These are phyloP conservation scores for Allolobophora icterica DNA, from an alignment of 2,888 invertebrate species.

Conservation along the genomic window DNA sequence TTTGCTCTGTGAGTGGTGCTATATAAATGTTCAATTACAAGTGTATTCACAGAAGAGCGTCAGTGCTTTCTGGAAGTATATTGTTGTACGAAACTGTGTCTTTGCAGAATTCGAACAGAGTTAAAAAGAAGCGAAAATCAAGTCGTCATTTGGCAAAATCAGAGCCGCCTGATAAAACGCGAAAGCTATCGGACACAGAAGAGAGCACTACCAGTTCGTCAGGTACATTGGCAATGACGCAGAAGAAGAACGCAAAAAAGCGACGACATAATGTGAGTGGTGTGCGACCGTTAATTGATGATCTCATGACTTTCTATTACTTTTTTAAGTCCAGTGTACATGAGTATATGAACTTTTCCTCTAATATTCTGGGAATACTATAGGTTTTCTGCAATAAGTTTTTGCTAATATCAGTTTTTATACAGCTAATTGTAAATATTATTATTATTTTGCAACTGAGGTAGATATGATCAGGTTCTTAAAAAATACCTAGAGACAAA, in stretches of 20 bases:
- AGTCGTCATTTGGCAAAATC: background rate
- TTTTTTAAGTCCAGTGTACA: background rate
- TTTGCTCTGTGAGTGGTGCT: too few relatives aligned
- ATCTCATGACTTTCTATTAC: background rate
- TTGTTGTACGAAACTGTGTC: background rate
- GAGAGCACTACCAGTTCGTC: conserved; percentile 22
- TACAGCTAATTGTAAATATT: too few relatives aligned
- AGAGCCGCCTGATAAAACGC: background rate
- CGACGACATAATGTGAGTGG: background rate
- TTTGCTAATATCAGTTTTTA: too few relatives aligned
- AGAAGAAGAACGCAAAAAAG: conserved; percentile 1
- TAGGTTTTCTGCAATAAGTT: background rate
- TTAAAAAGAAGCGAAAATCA: conserved; percentile 19
- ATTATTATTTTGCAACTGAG: too few relatives aligned
- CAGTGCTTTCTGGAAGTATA: background rate
- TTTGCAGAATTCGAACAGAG: conserved; percentile 1
- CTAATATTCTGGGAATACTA: background rate
- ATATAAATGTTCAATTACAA: too few relatives aligned
- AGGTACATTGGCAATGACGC: background rate
- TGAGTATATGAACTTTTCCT: background rate
- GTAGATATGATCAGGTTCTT: too few relatives aligned
- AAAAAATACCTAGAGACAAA: too few relatives aligned
- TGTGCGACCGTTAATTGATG: background rate
- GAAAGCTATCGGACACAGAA: background rate
- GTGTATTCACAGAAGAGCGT: background rate